Evolutionary conservation across 1,140 invertebrate species (phyloP), one percentile per base, ranked within the genome.

Genomic region (Microvelia longipes): DNA sequence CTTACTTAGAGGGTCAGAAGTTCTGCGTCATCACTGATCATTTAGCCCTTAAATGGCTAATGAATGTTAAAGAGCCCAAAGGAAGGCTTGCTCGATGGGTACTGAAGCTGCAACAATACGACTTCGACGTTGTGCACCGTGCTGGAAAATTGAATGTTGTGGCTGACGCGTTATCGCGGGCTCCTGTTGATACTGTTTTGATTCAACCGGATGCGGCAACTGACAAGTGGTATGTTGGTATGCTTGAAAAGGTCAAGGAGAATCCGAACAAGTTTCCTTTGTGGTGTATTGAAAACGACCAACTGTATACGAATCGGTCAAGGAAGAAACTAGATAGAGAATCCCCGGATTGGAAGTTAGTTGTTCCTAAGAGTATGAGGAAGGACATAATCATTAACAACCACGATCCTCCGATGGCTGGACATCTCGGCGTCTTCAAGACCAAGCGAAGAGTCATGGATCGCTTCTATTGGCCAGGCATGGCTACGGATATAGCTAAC

Each of bases 1-100:
- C 29, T 0, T 77, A 75, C 63, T 68, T 78, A 28, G 75, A 79
- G 64, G 77, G 76, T 13, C 75, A 30, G 2, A 67, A 77, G 25
- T 81, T 83, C 68, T 76, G 28, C 0, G 75, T 82, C 0, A 66
- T 77, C 28, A 81, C 79, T 1, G 80, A 82, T 69, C 79, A 81
- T 63, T 74, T 71, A 81, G 83, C 70, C 73, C 76, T 84, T 2
- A 71, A 73, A 30, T 85, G 80, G 79, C 73, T 85, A 2, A 72
- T 76, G 27, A 76, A 76, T 1, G 73, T 81, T 1, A 80, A 78
- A 71, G 78, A 82, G 68, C 75, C 77, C 1, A 75, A 71, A 0
- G 79, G 77, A 63, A 64, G 81, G 62, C 69, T 83, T 24, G 78
- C 79, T 0, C 69, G 80, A 29, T 76, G 71, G 29, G 63, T 70